Conservation (phyloP, 2,888 invertebrate species). For the Isoperla grammatica region DNA sequence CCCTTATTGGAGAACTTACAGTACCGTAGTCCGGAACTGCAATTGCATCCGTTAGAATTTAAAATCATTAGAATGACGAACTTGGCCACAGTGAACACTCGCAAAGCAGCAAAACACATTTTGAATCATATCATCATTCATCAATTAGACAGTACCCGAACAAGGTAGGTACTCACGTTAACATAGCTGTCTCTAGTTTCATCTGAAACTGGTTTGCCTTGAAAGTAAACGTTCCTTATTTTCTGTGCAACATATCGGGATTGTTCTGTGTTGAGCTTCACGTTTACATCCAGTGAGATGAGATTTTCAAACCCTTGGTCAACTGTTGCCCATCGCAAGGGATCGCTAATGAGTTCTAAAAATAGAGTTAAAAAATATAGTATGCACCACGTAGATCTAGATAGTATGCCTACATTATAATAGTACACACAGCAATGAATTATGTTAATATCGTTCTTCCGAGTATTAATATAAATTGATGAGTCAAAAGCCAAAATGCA, state of each 20-base stretch:
- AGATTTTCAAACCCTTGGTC: constrained; percentile 16
- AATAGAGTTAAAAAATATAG: no score
- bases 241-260: constrained; percentile 15
- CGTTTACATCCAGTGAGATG: constrained; percentile 7
- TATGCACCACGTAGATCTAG: no score
- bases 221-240: constrained; percentile 21
- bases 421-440: constrained; percentile 32
- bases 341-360: constrained; percentile 20
- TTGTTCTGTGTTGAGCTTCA: not conserved
- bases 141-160: no score
- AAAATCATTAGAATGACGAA: no score
- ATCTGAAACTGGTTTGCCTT: constrained; percentile 16
- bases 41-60: no score
- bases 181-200: constrained; percentile 16
- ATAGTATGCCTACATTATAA: constrained; percentile 28
- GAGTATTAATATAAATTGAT: not conserved
- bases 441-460: constrained; percentile 30
- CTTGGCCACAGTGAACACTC: no score
- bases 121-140: not conserved
- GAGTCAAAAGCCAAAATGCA: no score
- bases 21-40: no score
- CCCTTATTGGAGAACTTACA: no score
- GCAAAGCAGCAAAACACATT: no score
- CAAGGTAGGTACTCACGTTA: constrained; percentile 22
- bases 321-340: constrained; percentile 2